phyloP scores from a whole-genome alignment of 1,140 invertebrate genomes.

The Papilio polytes region DNA sequence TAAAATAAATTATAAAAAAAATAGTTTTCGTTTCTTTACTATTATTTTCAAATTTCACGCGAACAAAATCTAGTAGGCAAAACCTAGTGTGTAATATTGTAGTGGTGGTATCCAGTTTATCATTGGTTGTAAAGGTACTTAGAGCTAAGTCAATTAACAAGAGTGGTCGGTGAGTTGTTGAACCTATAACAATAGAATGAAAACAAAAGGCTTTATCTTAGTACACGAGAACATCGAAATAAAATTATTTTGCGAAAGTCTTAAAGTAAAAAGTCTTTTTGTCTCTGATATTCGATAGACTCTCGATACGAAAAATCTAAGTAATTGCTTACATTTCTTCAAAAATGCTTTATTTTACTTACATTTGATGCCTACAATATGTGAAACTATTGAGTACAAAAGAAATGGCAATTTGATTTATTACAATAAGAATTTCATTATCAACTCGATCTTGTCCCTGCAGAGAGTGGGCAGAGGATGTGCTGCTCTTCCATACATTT shows the following conservation, averaged over 20 bases:
- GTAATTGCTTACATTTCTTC: background rate
- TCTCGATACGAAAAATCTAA: background rate
- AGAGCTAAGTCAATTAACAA: conserved; percentile 19
- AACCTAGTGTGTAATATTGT: background rate
- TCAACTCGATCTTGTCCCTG: too few relatives aligned
- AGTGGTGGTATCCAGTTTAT: background rate
- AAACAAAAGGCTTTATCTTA: conserved; percentile 16
- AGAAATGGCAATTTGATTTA: too few relatives aligned
- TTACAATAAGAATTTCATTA: background rate
- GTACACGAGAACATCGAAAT: background rate
- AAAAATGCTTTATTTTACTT: background rate
- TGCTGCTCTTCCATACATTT: too few relatives aligned
- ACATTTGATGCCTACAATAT: background rate
- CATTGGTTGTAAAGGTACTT: background rate
- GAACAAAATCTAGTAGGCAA: too few relatives aligned
- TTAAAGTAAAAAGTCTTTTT: background rate
- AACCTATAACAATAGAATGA: conserved; percentile 11
- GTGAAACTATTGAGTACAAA: too few relatives aligned
- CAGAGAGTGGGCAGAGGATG: too few relatives aligned
- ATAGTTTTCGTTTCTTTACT: too few relatives aligned
- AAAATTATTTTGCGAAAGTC: conserved; percentile 2
- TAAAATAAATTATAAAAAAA: too few relatives aligned
- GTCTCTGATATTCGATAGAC: background rate
- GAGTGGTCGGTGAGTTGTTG: background rate
- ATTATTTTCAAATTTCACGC: too few relatives aligned